Evolutionary conservation across 2,113 vertebrate genomes (phyloP), one percentile per base, ranked within the genome.

Genomic region (Aythya baeri): DNA sequence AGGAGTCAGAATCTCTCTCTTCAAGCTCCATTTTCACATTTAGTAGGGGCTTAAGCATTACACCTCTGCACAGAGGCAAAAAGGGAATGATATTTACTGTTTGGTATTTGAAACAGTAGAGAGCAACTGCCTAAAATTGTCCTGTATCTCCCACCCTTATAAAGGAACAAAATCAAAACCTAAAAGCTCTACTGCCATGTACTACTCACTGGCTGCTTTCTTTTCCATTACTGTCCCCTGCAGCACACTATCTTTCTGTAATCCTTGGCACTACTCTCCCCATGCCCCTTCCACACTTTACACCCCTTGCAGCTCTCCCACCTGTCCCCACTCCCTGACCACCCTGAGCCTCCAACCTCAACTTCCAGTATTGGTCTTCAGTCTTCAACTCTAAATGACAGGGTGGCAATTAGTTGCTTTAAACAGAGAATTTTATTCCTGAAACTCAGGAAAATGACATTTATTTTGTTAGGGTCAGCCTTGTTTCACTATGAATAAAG

Each of bases 281-380:
- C 10, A 5, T 49, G 4, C 11, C 15, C 10, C 15, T 41, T 67
- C 25, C 0, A 1, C 6, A 14, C 26, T 12, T 17, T 0, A 0
- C 13, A 23, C 21, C 2, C 5, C 34, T 23, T 50, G 12, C 44
- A 31, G 7, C 7, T 27, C 15, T n/a, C 17, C 22, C 25, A 61
- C 7, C 26, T n/a, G 16, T 22, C 9, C 27, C 14, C 1, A 1
- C 41, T 29, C 31, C 22, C 27, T 31, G 10, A 32, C 14, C 12
- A 25, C 0, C 2, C 16, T 18, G 23, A 68, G 43, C 27, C 31
- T 43, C 13, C 20, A 68, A 13, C 10, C 20, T 70, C 55, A 62
- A 13, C 13, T 67, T 38, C 36, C 23, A 38, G 41, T 50, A 7
- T 29, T 41, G 26, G 17, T 22, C 44, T 90, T 22, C 29, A 49